Evolutionary conservation across 2,113 vertebrate genomes (phyloP).

Genomic region (Aptenodytes patagonicus): DNA sequence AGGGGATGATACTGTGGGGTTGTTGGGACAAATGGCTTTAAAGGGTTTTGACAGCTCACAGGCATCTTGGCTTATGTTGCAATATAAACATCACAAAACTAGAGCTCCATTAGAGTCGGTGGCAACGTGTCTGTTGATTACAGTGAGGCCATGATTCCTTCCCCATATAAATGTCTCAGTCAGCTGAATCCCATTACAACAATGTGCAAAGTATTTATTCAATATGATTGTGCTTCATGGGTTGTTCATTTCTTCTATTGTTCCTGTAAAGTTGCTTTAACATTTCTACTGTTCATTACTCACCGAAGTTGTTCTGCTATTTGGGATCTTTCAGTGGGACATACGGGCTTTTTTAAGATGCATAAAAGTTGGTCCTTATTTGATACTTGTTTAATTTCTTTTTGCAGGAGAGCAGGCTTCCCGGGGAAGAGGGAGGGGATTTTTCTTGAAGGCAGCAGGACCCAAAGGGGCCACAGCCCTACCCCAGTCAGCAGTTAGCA

Average conservation of each 20-base stretch:
- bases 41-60: slow-evolving; percentile 55
- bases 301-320: not conserved
- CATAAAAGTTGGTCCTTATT: not conserved
- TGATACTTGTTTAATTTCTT: not conserved
- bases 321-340: not conserved
- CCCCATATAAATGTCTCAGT: not conserved
- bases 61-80: slow-evolving; percentile 36
- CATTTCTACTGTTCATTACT: not conserved
- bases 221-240: not conserved
- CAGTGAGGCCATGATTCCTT: not conserved
- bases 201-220: slow-evolving; percentile 8
- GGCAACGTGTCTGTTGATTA: slow-evolving; percentile 15
- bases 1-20: slow-evolving; percentile 11
- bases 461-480: not conserved
- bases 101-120: not conserved
- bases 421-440: not conserved
- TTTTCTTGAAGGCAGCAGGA: not conserved
- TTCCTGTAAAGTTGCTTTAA: not conserved
- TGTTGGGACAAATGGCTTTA: slow-evolving; percentile 45
- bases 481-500: not conserved
- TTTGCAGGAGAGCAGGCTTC: not conserved
- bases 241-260: not conserved
- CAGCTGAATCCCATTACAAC: slow-evolving; percentile 30
- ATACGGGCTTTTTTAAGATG: not conserved
- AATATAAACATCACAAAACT: slow-evolving; percentile 27